Percentiles rank a stretch among this genome's conserved stretches.
phyloP scores from a whole-genome alignment of 2,888 invertebrate genomes.

The Agrochola macilenta region DNA sequence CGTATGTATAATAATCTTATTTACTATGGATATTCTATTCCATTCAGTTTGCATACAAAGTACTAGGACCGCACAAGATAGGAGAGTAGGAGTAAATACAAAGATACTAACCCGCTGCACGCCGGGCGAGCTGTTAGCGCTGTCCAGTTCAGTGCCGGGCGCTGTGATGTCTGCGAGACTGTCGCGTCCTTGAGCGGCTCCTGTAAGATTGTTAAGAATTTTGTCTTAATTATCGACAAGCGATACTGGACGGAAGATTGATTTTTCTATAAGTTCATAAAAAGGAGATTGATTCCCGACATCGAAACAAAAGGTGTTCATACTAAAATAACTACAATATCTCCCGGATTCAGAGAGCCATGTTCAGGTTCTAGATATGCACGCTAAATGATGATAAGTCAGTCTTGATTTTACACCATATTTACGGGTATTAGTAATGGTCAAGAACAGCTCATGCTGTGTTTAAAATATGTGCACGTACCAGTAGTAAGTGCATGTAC shows the following conservation, averaged over 20 bases:
- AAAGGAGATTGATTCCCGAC: neutral
- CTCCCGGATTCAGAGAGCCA: neutral
- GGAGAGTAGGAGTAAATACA: neutral
- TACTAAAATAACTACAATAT: neutral
- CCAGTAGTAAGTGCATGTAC: no score
- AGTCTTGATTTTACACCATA: neutral
- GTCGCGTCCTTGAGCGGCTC: slow-evolving; percentile 90
- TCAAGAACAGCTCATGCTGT: no score
- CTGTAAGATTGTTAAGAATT: neutral
- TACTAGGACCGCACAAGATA: slow-evolving; percentile 36
- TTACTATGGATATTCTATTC: no score
- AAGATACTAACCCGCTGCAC: slow-evolving; percentile 91
- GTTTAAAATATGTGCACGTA: no score
- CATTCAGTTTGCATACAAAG: neutral
- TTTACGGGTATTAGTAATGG: no score
- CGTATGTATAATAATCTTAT: no score
- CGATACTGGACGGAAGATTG: neutral
- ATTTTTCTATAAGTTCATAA: neutral
- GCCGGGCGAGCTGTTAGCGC: slow-evolving; percentile 97
- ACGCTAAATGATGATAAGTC: neutral
- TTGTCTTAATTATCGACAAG: neutral
- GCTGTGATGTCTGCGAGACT: slow-evolving; percentile 94
- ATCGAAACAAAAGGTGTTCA: neutral
- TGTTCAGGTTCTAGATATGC: neutral
- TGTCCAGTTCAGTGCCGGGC: slow-evolving; percentile 94